Evolutionary conservation across 2,888 invertebrate species (phyloP), one percentile per base, ranked within the genome.

Genomic region (Encarsia formosa): DNA sequence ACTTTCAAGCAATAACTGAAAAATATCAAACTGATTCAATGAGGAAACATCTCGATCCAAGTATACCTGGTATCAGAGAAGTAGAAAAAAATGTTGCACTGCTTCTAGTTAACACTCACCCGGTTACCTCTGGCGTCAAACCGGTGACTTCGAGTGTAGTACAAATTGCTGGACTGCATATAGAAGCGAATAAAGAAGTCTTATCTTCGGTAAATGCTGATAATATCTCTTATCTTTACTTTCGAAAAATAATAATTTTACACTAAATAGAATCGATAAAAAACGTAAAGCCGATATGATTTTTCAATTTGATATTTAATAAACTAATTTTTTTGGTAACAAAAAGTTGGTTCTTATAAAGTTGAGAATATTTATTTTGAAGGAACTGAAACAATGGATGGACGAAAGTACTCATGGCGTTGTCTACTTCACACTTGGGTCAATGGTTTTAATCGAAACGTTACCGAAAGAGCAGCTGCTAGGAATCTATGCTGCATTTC

Each of bases 111-210:
- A 81, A 81, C 62, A 75, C 76, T 39, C 76, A 80, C 67, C 70
- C 73, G 37, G 73, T 76, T 5, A 56, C 80, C 20, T 73, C 74
- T 34, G 75, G 75, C 2, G 61, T 76, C 5, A 71, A 76, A 37
- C 78, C 81, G 9, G 61, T 69, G 0, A 69, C 75, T 1, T 71
- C 77, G 1, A 71, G 70, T 8, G 67, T 80, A 55, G 67, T 81
- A 5, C 75, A 78, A 34, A 75, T 80, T 9, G 81, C 76, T 16
- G 81, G 80, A 31, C 64, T 79, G 45, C 81, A 81, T 54, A 72
- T 80, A 34, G 73, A 74, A 44, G 66, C 54, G 5, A 57, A 61
- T 1, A 44, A 56, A 1, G 5, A 44, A 22, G 26, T 11, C 9
- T 29, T 53, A 22, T 16, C 53, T 3, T 1, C 29, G 4, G 50